These are phyloP conservation scores for Hemistola chrysoprasaria DNA, from an alignment of 2,888 invertebrate genomes.

Conservation along the genomic window DNA sequence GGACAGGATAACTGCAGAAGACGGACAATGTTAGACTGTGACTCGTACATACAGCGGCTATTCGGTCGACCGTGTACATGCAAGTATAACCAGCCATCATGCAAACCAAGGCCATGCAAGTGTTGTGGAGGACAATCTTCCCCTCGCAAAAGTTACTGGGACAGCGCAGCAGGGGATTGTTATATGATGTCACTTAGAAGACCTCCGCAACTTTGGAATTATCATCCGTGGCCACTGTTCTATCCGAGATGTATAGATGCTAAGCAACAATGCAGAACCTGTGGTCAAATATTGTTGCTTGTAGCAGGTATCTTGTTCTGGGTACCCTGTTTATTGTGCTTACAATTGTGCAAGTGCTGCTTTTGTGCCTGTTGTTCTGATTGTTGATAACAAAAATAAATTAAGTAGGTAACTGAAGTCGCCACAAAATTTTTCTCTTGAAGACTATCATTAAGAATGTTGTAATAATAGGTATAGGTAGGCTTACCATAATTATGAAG, in stretches of 20 bases:
- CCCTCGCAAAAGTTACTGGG: constrained; percentile 14
- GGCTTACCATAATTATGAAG: no score
- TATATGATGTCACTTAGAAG: constrained; percentile 39
- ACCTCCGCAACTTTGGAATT: constrained; percentile 41
- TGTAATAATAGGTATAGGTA: no score
- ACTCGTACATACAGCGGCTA: constrained; percentile 19
- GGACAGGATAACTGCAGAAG: constrained; percentile 6
- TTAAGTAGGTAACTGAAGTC: constrained; percentile 3
- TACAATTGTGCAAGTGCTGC: constrained; percentile 45
- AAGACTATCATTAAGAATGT: no score
- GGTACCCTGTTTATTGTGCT: constrained; percentile 47
- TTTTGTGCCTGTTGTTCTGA: constrained; percentile 44
- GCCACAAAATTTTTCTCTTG: not conserved
- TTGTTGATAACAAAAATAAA: constrained; percentile 19
- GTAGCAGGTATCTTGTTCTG: constrained; percentile 42
- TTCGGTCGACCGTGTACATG: constrained; percentile 16
- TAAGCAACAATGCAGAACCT: constrained; percentile 32
- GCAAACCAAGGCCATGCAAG: constrained; percentile 3
- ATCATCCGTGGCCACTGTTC: constrained; percentile 38
- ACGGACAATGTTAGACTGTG: constrained; percentile 5
- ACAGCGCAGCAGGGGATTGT: constrained; percentile 42
- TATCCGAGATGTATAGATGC: constrained; percentile 34
- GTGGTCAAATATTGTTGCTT: constrained; percentile 31
- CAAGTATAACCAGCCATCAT: not conserved
- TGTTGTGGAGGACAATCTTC: constrained; percentile 1